Conservation (phyloP, 2,797 vertebrate genomes). For the Setipinna tenuifilis region DNA sequence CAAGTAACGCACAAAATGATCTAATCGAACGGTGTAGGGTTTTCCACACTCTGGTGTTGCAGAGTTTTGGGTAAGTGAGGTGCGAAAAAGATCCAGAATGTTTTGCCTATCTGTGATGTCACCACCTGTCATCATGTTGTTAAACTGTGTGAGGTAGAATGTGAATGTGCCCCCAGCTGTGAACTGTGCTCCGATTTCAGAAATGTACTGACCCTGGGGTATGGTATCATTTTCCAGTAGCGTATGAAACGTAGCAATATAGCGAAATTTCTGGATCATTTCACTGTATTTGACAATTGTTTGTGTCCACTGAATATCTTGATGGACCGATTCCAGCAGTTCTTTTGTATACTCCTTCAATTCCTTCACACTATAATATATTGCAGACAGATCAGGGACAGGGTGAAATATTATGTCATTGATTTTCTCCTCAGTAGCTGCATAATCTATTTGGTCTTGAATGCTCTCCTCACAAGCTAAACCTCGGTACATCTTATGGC, state of each 20-base stretch:
- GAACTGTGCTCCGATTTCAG: not conserved
- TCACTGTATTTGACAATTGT: constrained; percentile 13
- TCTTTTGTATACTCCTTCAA: not conserved
- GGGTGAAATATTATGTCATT: not conserved
- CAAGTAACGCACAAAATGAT: not conserved
- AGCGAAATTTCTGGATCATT: not conserved
- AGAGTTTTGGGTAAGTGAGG: not conserved
- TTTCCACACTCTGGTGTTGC: not conserved
- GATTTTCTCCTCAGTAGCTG: not conserved
- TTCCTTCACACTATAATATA: not conserved
- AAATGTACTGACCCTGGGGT: not conserved
- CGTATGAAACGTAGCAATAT: not conserved
- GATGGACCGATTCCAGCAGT: not conserved
- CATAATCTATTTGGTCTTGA: not conserved
- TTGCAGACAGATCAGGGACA: constrained; percentile 1
- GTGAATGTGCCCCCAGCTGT: not conserved
- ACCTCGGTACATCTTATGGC: not conserved
- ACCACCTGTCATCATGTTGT: not conserved
- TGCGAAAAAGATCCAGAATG: not conserved
- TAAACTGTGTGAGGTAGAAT: not conserved
- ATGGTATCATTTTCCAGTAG: not conserved
- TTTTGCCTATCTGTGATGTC: not conserved
- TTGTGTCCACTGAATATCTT: constrained; percentile 16
- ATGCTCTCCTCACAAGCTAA: constrained; percentile 4
- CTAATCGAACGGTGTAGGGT: not conserved